Evolutionary conservation across 2,888 invertebrate genomes (phyloP), one percentile per base, ranked within the genome.

Genomic region (Eupithecia dodoneata): DNA sequence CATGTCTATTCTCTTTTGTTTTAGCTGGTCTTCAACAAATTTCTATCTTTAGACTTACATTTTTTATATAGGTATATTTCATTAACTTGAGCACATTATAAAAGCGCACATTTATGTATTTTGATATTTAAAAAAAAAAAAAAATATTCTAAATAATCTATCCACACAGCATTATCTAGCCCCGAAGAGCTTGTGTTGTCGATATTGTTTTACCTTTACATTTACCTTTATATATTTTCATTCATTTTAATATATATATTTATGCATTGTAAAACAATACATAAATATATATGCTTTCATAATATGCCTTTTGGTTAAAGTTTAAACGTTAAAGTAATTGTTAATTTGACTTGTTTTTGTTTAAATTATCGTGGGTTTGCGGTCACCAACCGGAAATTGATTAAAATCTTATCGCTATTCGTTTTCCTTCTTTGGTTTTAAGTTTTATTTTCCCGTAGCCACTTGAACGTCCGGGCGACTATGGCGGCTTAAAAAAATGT

Each of bases 391-490:
- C 6, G 69, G 44, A 45, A 47, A 42, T n/a, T n/a, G 18, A 44
- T 69, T 69, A 30, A 65, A 65, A 41, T 59, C 59, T 59, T 59
- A 59, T 18, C 18, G 18, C 10, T 18, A 6, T 18, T 9, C 10
- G n/a, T 41, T 69, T 45, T 69, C 67, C 67, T 69, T 45, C 45
- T 45, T 69, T 69, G 44, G 69, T 69, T 69, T 69, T 69, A 10
- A 18, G 45, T 45, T 18, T 47, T n/a, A 10, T 69, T 69, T n/a
- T 45, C 42, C 69, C 44, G 47, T 69, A 67, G n/a, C n/a, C n/a
- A n/a, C n/a, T n/a, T n/a, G n/a, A n/a, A n/a, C n/a, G n/a, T n/a
- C n/a, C n/a, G n/a, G n/a, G n/a, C n/a, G n/a, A n/a, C n/a, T n/a
- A n/a, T n/a, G n/a, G n/a, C n/a, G n/a, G n/a, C n/a, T n/a, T n/a